Evolutionary conservation across 2,113 vertebrate species (phyloP), one percentile per base, ranked within the genome.

Genomic region (Polypterus senegalus): DNA sequence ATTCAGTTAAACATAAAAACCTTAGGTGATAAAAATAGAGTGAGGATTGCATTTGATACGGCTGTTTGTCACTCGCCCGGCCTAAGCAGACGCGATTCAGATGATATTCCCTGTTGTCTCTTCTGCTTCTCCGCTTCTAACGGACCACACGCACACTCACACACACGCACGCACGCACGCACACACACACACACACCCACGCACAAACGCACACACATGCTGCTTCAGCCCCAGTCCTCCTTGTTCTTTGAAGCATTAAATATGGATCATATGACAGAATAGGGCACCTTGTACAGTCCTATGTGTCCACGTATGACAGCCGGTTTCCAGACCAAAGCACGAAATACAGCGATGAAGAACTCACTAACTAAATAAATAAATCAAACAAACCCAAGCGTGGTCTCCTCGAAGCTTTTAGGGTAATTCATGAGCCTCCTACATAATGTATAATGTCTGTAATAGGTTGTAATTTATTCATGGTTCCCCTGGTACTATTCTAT

Each of bases 201-300:
- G 46, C 5, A 44, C 27, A 44, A 27, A 3, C 5, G 10, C 56
- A 44, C 56, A 57, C 27, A 44, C 56, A 57, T 51, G 11, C 61
- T 9, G 68, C 71, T 65, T 65, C 62, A 70, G 69, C 57, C 69
- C 63, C 71, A 27, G 27, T 27, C 27, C 59, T 68, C 46, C 74
- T 46, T 62, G 70, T 64, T 71, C 76, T 78, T 67, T 65, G 69
- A 61, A 68, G 78, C 76, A 68, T 77, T 80, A 75, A 71, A 73
- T 68, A 69, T 45, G 67, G 61, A 68, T 60, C 76, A 69, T 74
- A 69, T 71, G 76, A 79, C 77, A 76, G 78, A 76, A 70, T 55
- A 73, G 76, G 79, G 73, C 81, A 78, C 79, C 71, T 79, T 79
- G 79, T 72, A 59, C 58, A 46, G 70, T 58, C 67, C 74, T 62